Conservation (phyloP, 2,888 invertebrate genomes). For the Psococerastis gibbosa region DNA sequence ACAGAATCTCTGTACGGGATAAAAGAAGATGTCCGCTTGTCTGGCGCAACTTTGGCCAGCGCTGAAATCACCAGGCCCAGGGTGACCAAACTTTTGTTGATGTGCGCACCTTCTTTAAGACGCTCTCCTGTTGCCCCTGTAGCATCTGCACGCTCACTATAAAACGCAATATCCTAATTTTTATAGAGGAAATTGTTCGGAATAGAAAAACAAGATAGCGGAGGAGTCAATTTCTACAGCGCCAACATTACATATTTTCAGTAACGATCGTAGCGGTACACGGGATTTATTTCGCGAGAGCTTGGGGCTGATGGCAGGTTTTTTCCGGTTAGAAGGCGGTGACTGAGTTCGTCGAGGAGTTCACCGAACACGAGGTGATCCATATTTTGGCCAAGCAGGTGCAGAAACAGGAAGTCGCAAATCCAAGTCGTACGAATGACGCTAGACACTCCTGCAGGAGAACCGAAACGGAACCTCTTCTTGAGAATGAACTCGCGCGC, state of each 20-base stretch:
- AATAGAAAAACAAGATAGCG: slow-evolving; percentile 11
- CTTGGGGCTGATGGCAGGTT: slow-evolving; percentile 69
- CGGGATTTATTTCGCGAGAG: slow-evolving; percentile 69
- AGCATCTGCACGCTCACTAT: slow-evolving; percentile 68
- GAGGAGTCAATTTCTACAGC: too few relatives aligned
- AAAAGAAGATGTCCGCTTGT: slow-evolving; percentile 31
- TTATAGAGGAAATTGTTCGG: background rate
- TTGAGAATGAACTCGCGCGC: slow-evolving; percentile 65
- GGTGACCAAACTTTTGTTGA: slow-evolving; percentile 77
- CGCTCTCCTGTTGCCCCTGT: slow-evolving; percentile 82
- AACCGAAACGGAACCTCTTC: slow-evolving; percentile 58
- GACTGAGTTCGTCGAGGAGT: slow-evolving; percentile 57
- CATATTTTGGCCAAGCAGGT: slow-evolving; percentile 72
- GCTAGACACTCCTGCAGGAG: slow-evolving; percentile 50
- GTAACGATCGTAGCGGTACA: slow-evolving; percentile 33
- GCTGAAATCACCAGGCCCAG: slow-evolving; percentile 76
- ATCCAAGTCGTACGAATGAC: slow-evolving; percentile 71
- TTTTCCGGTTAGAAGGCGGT: slow-evolving; percentile 46
- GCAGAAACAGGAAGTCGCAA: slow-evolving; percentile 69
- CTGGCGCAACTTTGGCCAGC: slow-evolving; percentile 45
- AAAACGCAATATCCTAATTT: slow-evolving; percentile 13
- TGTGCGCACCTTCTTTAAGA: slow-evolving; percentile 76
- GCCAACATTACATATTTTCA: slow-evolving; percentile 7
- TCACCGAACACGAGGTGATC: slow-evolving; percentile 63
- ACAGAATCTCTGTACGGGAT: slow-evolving; percentile 80